Evolutionary conservation across 2,113 vertebrate species (phyloP).

Genomic region (Brachyhypopomus gauderio): DNA sequence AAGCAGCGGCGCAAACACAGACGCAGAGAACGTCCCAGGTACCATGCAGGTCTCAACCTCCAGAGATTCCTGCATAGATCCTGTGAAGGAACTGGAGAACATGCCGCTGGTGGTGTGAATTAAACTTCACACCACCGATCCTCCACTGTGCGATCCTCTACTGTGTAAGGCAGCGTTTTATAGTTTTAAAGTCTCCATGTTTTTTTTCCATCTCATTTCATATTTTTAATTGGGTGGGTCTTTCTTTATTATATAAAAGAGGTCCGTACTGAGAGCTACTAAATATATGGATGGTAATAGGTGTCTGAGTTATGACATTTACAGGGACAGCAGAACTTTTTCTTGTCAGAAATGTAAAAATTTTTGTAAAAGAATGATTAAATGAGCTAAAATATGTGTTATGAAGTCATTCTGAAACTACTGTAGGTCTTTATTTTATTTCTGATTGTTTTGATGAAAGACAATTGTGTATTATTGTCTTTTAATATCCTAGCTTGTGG

Average conservation of each 20-base stretch:
- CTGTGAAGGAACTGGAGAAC: constrained; percentile 64
- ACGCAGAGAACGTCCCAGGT: neutral
- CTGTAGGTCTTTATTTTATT: neutral
- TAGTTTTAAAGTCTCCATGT: neutral
- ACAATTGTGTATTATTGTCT: neutral
- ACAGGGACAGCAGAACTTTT: neutral
- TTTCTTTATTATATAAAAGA: neutral
- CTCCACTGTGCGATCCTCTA: neutral
- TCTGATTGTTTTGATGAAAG: neutral
- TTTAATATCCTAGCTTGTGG: neutral
- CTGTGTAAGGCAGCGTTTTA: neutral
- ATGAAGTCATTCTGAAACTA: neutral
- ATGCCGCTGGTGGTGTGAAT: constrained; percentile 73
- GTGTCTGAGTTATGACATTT: neutral
- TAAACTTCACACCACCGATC: neutral
- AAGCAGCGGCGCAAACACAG: neutral
- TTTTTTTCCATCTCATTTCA: neutral
- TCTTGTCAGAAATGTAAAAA: neutral
- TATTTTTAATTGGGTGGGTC: neutral
- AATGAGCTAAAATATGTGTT: neutral
- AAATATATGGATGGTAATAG: neutral
- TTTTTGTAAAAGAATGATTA: neutral
- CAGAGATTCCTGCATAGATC: constrained; percentile 65
- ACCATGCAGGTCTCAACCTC: constrained; percentile 58
- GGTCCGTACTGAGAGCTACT: neutral